A percentile compares a stretch with the other conserved stretches of the same genome.
Evolutionary conservation across 2,113 vertebrate genomes (phyloP).

Genomic region (Protobothrops flavoviridis): DNA sequence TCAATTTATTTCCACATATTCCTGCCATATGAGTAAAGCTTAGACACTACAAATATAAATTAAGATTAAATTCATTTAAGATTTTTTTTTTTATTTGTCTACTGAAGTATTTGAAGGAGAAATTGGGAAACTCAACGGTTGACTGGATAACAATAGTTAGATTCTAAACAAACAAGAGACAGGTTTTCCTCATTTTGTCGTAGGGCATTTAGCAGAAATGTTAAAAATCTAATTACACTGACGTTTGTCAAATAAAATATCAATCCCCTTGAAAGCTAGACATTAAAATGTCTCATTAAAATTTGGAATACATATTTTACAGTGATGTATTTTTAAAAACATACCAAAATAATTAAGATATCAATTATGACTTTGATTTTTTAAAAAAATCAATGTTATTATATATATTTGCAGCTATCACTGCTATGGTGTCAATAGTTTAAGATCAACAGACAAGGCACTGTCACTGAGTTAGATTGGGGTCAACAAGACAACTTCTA

Average conservation of each 20-base stretch:
- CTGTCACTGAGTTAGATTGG: conserved; percentile 8
- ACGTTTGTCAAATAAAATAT: neutral
- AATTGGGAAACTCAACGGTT: neutral
- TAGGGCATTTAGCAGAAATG: neutral
- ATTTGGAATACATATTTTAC: conserved; percentile 2
- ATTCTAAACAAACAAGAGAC: neutral
- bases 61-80: neutral
- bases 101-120: neutral
- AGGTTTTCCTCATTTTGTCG: neutral
- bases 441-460: neutral
- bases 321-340: neutral
- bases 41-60: neutral
- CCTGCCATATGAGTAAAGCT: neutral
- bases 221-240: conserved; percentile 2
- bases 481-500: neutral
- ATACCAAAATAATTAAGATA: neutral
- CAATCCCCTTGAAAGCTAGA: neutral
- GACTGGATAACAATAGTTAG: neutral
- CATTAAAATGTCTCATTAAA: conserved; percentile 7
- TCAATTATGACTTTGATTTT: conserved; percentile 25
- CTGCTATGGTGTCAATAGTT: conserved; percentile 34
- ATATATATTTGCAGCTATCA: neutral
- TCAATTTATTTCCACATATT: neutral
- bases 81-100: neutral
- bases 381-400: neutral